A percentile compares a stretch with the other conserved stretches of the same genome.
phyloP scores from a whole-genome alignment of 2,888 invertebrate species.

The Trissoscelio sp. region DNA sequence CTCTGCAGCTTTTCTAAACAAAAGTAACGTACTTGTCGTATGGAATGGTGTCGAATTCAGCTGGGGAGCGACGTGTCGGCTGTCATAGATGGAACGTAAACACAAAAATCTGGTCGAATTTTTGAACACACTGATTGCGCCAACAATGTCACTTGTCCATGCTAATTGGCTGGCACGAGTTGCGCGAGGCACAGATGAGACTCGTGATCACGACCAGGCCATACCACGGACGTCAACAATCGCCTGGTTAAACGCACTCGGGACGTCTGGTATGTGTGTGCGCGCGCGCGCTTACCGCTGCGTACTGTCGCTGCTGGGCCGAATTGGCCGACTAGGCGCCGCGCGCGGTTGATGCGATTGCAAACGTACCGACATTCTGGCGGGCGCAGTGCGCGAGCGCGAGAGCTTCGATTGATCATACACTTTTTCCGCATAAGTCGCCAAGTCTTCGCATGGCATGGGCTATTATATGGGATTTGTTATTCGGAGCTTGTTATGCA shows the following conservation, averaged over 20 bases:
- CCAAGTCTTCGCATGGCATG: too few relatives aligned
- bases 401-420: slow-evolving; percentile 9
- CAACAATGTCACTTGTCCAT: slow-evolving; percentile 4
- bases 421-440: slow-evolving; percentile 16
- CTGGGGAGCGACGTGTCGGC: slow-evolving; percentile 12
- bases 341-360: background rate
- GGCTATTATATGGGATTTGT: too few relatives aligned
- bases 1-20: background rate
- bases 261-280: background rate
- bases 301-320: background rate
- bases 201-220: background rate
- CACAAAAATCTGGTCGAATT: too few relatives aligned
- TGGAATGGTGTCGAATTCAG: background rate
- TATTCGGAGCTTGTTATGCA: too few relatives aligned
- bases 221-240: background rate
- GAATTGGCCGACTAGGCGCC: slow-evolving; percentile 22
- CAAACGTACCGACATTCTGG: background rate
- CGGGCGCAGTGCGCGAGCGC: slow-evolving; percentile 7
- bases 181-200: background rate
- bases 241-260: slow-evolving; percentile 1
- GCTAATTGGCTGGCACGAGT: background rate
- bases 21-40: slow-evolving; percentile 5
- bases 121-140: background rate
- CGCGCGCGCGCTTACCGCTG: background rate
- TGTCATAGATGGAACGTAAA: slow-evolving; percentile 16